Evolutionary conservation across 2,113 vertebrate genomes (phyloP), one percentile per base, ranked within the genome.

Genomic region (Daubentonia madagascariensis): DNA sequence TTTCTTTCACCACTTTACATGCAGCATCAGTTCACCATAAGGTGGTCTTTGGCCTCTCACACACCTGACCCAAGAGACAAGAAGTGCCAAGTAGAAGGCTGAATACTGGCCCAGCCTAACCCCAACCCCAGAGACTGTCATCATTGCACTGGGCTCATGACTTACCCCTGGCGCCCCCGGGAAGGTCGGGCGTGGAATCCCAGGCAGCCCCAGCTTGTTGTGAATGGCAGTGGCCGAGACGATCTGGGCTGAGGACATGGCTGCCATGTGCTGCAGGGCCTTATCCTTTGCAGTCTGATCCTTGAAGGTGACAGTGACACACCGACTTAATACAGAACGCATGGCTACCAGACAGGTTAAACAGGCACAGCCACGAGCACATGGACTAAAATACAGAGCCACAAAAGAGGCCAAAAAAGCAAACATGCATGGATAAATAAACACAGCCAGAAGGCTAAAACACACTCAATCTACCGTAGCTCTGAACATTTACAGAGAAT

Each of bases 271-370:
- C 99, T 99, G 99, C 98, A 99, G 99, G 98, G 99, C 99, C 99
- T 99, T 99, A 99, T 99, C 99, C 99, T 99, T 99, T 98, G 99
- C 99, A 75, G 99, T 99, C 99, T 99, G 99, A 99, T 99, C 99
- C 99, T 99, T 99, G 98, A 99, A 99, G 96, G 99, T 96, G 98
- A 99, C 99, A 99, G 98, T 99, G 98, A 99, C 98, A 99, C 43
- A 99, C 98, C 98, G 98, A 99, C 99, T 99, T 99, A 99, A 98
- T 98, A 98, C 83, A 97, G 87, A 96, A 95, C 22, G 93, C 98
- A 95, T 50, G 63, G 76, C 94, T 93, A 98, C 98, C 96, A 95
- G 97, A 61, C 10, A 96, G 85, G 97, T 98, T 95, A 97, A 97
- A 96, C 97, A 98, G 98, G 95, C 98, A 98, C 98, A 98, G 98